Evolutionary conservation across 2,797 vertebrate genomes (phyloP).

Genomic region (Gymnocypris eckloni): DNA sequence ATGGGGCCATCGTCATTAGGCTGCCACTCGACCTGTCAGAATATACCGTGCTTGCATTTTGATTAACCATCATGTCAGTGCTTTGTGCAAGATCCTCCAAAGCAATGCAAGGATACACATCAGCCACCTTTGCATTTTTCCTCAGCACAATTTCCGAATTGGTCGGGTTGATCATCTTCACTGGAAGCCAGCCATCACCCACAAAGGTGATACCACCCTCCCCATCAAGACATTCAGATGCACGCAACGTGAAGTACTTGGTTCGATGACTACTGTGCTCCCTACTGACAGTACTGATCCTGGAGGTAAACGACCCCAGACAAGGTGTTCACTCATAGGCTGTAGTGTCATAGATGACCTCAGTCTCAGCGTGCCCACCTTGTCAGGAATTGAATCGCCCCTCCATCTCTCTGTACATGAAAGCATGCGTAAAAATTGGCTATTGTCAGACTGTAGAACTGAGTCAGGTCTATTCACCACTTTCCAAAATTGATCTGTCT

Average conservation of each 20-base stretch:
- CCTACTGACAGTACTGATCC: not conserved
- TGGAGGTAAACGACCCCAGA: not conserved
- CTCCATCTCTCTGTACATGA: too few species aligned
- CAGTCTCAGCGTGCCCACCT: not conserved
- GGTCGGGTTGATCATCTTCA: slow-evolving; percentile 33
- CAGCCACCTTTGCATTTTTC: slow-evolving; percentile 35
- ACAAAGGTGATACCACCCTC: slow-evolving; percentile 3
- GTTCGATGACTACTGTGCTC: not conserved
- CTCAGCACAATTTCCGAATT: not conserved
- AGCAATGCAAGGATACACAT: slow-evolving; percentile 19
- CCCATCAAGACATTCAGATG: too few species aligned
- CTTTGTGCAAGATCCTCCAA: not conserved
- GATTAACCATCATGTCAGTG: not conserved
- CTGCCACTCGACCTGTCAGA: not conserved
- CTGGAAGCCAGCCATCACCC: not conserved
- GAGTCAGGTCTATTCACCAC: not conserved
- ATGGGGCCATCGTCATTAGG: not conserved
- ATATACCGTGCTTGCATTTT: not conserved
- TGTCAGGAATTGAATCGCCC: too few species aligned
- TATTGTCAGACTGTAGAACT: not conserved
- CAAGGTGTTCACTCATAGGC: not conserved
- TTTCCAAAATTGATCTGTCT: not conserved
- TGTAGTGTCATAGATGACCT: not conserved
- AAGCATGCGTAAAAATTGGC: not conserved
- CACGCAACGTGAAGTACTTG: not conserved